Evolutionary conservation across 2,797 vertebrate species (phyloP).

Genomic region (Anisognathus igniventris): DNA sequence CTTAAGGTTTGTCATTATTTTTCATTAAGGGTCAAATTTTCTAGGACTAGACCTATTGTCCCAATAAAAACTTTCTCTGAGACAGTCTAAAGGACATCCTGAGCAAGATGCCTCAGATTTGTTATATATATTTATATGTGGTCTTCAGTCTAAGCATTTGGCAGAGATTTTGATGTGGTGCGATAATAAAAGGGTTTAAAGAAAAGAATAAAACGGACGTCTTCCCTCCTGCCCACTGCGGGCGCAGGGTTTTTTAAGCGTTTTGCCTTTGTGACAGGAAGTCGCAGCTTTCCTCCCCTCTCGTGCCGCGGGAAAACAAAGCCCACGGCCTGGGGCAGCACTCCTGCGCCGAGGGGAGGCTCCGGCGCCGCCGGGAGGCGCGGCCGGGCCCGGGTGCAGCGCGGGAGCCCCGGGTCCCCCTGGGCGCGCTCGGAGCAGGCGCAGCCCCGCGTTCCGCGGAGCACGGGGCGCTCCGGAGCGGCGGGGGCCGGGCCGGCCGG

Average conservation of each 20-base stretch:
- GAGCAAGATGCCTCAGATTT: background rate
- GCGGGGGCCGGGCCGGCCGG: background rate
- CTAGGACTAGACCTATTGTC: background rate
- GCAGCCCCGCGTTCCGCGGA: background rate
- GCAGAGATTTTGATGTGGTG: background rate
- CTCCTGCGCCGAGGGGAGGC: background rate
- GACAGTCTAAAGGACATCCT: background rate
- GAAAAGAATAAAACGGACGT: background rate
- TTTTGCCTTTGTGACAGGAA: background rate
- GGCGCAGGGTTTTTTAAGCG: fast-evolving
- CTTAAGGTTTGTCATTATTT: background rate
- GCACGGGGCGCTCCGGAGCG: background rate
- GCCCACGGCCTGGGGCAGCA: background rate
- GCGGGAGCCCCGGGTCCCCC: background rate
- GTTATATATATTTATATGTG: background rate
- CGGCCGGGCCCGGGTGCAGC: background rate
- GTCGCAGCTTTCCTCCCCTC: background rate
- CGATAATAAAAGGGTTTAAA: background rate
- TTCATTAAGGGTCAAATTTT: background rate
- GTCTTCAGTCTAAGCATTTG: background rate
- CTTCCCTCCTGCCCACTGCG: background rate
- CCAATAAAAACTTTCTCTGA: background rate
- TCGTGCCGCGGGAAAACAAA: no score
- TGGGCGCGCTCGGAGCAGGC: no score
- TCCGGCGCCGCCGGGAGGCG: background rate